Base-by-base conservation (phyloP, 1,140 invertebrate genomes). In the Caerostris extrusa region DNA sequence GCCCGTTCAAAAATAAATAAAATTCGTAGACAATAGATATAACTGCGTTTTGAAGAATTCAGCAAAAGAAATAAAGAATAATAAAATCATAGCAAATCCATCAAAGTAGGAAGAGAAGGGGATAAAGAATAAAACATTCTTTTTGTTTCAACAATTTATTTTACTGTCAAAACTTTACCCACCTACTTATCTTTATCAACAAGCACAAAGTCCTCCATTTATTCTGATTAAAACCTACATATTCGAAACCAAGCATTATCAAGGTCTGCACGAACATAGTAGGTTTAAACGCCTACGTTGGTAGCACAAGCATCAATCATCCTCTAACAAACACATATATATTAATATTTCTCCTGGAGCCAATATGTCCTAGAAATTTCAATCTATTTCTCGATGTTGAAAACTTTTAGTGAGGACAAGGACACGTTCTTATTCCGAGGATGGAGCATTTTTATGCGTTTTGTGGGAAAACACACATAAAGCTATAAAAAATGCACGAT, bases 151-250 rank as follows among this genome's bases (percentile, higher is more conserved):
- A 77, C 71, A 50, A 77, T 77, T 77, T 77, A 77, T 77, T 77
- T 77, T 77, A 53, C 71, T 77, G 71, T 77, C 71, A 77, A 77
- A 77, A 77, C 71, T 77, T 77, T 77, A 34, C 53, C 71, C 71
- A 77, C 71, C 71, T 77, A 77, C 71, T 77, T 77, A 77, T 77
- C 71, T 77, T 77, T 77, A 77, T 77, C 71, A 77, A 77, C 34
- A 77, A 77, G 71, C 71, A 77, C 71, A 77, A 77, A 77, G 71
- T 34, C 34, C 71, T 77, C 71, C 34, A 77, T 53, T 77, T 77
- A 77, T 77, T 77, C 34, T 34, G 71, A 77, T 77, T 77, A 77
- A 19, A 77, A 50, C 71, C 71, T 50, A 77, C 71, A 77, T 34
- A 77, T 77, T 34, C 19, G 50, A 77, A 34, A 50, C 7, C 71